Conservation (phyloP, 2,113 vertebrate genomes). For the Chlorodrepanis virens region DNA sequence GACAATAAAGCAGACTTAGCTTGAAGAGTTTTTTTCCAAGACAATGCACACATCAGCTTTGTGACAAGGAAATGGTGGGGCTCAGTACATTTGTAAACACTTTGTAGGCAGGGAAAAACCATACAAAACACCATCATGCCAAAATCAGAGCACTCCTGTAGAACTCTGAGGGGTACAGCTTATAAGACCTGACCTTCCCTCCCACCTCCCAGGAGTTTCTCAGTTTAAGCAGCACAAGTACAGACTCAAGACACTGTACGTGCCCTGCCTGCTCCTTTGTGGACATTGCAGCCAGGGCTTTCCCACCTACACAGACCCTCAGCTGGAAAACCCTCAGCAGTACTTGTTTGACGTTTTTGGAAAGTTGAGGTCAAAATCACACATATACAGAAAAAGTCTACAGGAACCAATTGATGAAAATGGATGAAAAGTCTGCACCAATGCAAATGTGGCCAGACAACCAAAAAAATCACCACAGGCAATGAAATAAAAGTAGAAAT, state of each 20-base stretch:
- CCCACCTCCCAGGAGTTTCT: not conserved
- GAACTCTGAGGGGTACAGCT: not conserved
- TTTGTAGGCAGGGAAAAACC: not conserved
- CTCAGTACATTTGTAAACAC: not conserved
- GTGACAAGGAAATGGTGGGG: not conserved
- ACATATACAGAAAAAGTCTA: not conserved
- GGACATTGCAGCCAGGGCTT: not conserved
- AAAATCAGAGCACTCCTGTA: not conserved
- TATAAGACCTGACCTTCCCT: not conserved
- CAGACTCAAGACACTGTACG: accelerated
- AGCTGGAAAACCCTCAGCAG: not conserved
- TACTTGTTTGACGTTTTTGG: not conserved
- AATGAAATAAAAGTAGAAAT: not conserved
- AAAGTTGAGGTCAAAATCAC: not conserved
- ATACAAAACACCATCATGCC: not conserved
- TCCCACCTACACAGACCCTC: not conserved
- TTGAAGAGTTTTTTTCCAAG: not conserved
- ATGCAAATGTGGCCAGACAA: not conserved
- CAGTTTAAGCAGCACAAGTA: not conserved
- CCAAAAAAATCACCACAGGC: not conserved
- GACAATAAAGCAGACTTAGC: not conserved
- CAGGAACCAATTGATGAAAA: not conserved
- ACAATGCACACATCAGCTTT: not conserved
- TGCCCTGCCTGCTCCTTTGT: not conserved
- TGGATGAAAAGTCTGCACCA: not conserved